phyloP scores from a whole-genome alignment of 2,113 vertebrate genomes.

The Nesospiza acunhae region DNA sequence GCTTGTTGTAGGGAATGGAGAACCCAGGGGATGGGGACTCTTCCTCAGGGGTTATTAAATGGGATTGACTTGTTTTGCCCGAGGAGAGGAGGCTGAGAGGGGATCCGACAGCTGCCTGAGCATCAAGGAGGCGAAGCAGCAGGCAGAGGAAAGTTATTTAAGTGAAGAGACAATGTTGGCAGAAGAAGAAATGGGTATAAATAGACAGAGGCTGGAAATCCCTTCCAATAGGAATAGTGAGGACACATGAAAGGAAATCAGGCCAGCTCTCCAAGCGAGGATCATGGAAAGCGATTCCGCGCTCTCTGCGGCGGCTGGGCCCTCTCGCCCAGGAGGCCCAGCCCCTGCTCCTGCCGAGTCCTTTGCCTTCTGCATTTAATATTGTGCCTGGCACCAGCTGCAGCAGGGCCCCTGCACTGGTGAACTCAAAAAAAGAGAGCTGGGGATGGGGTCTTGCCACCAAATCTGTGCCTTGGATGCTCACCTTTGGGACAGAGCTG shows the following conservation, averaged over 20 bases:
- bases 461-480: background rate
- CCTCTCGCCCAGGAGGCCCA: background rate
- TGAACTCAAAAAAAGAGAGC: background rate
- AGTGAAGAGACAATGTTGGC: conserved; percentile 66
- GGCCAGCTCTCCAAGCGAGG: conserved; percentile 27
- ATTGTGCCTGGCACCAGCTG: background rate
- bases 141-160: conserved; percentile 66
- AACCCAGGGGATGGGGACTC: background rate
- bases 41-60: background rate
- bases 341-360: background rate
- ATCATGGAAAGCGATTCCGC: conserved; percentile 1
- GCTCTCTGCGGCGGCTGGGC: background rate
- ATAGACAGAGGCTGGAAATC: conserved; percentile 59
- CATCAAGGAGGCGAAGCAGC: conserved; percentile 66
- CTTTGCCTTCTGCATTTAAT: background rate
- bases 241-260: conserved; percentile 51
- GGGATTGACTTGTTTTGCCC: conserved; percentile 21
- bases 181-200: conserved; percentile 61
- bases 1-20: background rate
- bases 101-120: conserved; percentile 34
- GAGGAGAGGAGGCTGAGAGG: conserved; percentile 17
- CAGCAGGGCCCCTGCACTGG: background rate
- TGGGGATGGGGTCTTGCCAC: background rate
- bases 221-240: conserved; percentile 64
- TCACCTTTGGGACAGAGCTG: background rate